Percentiles rank a stretch among this genome's conserved stretches.
These are phyloP conservation scores for Drosophila siamana DNA, from an alignment of 2,888 invertebrate genomes.

Conservation along the genomic window DNA sequence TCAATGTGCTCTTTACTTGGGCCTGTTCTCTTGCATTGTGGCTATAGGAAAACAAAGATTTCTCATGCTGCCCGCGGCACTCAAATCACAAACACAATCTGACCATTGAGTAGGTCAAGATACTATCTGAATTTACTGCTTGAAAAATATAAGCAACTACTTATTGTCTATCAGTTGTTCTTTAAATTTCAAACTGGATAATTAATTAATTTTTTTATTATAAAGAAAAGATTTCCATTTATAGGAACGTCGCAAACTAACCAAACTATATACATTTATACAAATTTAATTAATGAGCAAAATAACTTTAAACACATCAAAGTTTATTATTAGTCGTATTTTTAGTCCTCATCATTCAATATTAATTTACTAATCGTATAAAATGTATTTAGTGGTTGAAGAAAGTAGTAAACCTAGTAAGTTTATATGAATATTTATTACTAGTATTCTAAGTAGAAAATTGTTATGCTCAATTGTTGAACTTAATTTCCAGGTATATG, in stretches of 20 bases:
- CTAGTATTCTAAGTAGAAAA: background rate
- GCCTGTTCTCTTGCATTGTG: slow-evolving; percentile 3
- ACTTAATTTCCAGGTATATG: background rate
- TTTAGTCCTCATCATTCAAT: too few species aligned
- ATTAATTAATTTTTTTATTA: too few species aligned
- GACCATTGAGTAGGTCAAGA: slow-evolving; percentile 65
- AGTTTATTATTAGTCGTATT: too few species aligned
- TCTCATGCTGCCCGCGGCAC: slow-evolving; percentile 15
- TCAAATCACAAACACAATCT: slow-evolving; percentile 54
- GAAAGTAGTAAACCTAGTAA: too few species aligned
- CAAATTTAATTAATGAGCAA: too few species aligned
- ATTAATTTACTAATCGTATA: too few species aligned
- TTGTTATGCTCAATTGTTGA: background rate
- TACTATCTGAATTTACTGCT: slow-evolving; percentile 62
- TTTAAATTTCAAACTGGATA: too few species aligned
- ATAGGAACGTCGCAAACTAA: too few species aligned
- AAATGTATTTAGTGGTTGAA: too few species aligned
- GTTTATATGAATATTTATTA: background rate
- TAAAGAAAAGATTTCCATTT: too few species aligned
- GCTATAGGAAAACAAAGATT: slow-evolving; percentile 22
- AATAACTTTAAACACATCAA: too few species aligned
- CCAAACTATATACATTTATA: too few species aligned
- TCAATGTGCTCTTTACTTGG: slow-evolving; percentile 38
- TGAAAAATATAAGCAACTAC: slow-evolving; percentile 36
- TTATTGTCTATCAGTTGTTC: slow-evolving; percentile 30